Evolutionary conservation across 2,113 vertebrate species (phyloP), one percentile per base, ranked within the genome.

Genomic region (Thalassarche chlororhynchos): DNA sequence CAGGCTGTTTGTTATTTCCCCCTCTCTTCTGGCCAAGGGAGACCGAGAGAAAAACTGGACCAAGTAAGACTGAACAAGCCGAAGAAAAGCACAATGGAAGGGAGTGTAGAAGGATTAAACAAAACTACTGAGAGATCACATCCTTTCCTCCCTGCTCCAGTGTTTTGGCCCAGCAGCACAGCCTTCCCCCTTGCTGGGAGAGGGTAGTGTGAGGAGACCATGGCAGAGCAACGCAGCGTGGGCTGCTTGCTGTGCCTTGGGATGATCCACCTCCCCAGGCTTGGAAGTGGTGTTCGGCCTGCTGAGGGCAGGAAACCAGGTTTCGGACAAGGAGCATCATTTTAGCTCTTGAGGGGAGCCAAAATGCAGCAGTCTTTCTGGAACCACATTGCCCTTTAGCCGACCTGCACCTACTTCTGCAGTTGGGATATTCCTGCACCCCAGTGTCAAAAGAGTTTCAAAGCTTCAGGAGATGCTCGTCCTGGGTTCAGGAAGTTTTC

Each of bases 1-100:
- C 58, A 74, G 64, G 82, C 82, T 91, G 36, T 85, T 93, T 89
- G 51, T 68, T 91, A 71, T 80, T 92, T 91, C 57, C 26, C 6
- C 7, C 5, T 91, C 31, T 93, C 32, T 62, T 79, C 79, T 60
- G 47, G 77, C 62, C 57, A 84, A 75, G n/a, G 12, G 44, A 94
- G 74, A 80, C 24, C 0, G 1, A 21, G 8, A 38, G 32, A 81
- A 92, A 86, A 95, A 85, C 44, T 72, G 70, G 82, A 94, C 4
- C 36, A 66, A 75, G 20, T 51, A 36, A 58, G 28, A 69, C 9
- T 18, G 54, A 74, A 44, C 14, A 61, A 90, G 54, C 46, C 58
- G 32, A 90, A 92, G 64, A 44, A 86, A 89, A 82, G 49, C 65
- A 55, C 29, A 75, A 24, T 4, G 14, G 69, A 87, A 78, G 14